Evolutionary conservation across 2,113 vertebrate species (phyloP), one percentile per base, ranked within the genome.

Genomic region (Neodon shergylaensis): DNA sequence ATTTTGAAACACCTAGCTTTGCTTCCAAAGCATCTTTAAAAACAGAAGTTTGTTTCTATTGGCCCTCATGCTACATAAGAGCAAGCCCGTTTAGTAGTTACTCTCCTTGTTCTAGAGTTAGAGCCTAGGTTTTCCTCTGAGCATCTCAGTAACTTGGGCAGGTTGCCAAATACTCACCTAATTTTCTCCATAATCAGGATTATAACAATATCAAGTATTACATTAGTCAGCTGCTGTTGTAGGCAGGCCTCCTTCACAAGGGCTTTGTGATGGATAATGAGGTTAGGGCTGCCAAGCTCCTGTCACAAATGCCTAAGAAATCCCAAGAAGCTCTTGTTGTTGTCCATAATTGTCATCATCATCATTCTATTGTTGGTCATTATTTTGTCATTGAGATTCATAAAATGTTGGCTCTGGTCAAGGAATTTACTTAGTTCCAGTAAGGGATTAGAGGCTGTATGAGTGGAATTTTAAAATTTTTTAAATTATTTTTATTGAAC

Each of bases 21-120:
- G 3, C 52, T 94, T 90, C 58, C 61, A 39, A 82, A 73, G 14
- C 26, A 54, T 47, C 68, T 92, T 88, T 92, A 42, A 94, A 95
- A 95, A 72, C 24, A 77, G 73, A 81, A 54, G 73, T 84, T 66
- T 77, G 78, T 31, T 90, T 17, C 22, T 39, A 58, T 52, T 72
- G 58, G 54, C 61, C 74, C 31, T 93, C 47, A 91, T 22, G 3
- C 76, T 90, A 4, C 78, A 78, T 52, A 66, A 73, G 61, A 33
- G 36, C 3, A 24, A 28, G 22, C 66, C 28, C 39, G 4, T 33
- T 36, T 77, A n/a, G 7, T 63, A 39, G 74, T 42, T 78, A 63
- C 54, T 44, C 42, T 61, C 14, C 47, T 44, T 73, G 52, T 28
- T 44, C 77, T 78, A 2, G 31, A 84, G 77, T 83, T 52, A 84